Evolutionary conservation across 2,113 vertebrate genomes (phyloP).

Genomic region (Maccullochella peelii): DNA sequence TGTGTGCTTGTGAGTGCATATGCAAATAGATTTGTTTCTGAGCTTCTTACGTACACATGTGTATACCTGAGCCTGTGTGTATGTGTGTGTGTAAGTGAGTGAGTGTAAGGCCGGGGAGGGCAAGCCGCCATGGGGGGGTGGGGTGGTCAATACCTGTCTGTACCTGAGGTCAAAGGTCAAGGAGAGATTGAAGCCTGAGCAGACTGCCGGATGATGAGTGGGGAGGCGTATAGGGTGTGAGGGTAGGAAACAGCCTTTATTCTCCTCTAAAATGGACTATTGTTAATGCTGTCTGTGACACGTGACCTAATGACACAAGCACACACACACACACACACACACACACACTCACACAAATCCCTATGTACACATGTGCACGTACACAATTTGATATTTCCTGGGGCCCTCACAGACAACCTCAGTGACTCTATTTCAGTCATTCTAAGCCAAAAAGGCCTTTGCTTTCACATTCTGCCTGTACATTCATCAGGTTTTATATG

Average conservation of each 20-base stretch:
- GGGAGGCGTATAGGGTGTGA: slow-evolving; percentile 35
- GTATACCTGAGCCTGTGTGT: not conserved
- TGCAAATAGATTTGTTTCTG: not conserved
- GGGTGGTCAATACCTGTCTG: slow-evolving; percentile 69
- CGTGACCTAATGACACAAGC: slow-evolving; percentile 63
- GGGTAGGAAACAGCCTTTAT: slow-evolving; percentile 39
- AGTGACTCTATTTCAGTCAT: not conserved
- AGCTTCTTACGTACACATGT: not conserved
- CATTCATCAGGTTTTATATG: not conserved
- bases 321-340: not conserved
- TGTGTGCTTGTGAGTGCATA: not conserved
- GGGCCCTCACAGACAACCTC: not conserved
- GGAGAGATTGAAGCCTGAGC: slow-evolving; percentile 65
- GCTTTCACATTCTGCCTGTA: not conserved
- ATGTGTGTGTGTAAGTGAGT: not conserved
- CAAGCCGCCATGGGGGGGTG: slow-evolving; percentile 22
- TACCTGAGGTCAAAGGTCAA: slow-evolving; percentile 78
- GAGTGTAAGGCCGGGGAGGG: not conserved
- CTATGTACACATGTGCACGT: not conserved
- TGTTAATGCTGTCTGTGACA: slow-evolving; percentile 75
- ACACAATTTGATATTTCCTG: slow-evolving; percentile 22
- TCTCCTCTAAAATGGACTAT: slow-evolving; percentile 72
- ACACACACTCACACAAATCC: not conserved
- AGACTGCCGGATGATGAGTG: slow-evolving; percentile 42
- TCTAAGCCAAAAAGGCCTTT: not conserved